Base-by-base conservation (phyloP, 2,888 invertebrate genomes). In the Venusia cambrica region DNA sequence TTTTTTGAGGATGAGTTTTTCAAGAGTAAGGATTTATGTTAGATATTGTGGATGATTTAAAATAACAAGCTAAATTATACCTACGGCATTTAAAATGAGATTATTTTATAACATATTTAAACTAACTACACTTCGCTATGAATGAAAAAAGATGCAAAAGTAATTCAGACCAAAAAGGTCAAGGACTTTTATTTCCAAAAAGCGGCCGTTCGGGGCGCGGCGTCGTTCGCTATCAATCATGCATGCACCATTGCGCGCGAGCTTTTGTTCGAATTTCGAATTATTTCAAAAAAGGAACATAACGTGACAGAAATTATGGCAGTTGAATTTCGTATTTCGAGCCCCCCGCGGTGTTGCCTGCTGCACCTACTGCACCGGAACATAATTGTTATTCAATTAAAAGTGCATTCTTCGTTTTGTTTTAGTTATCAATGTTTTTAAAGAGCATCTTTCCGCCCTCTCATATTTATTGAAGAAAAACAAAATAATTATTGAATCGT, bases 151-250 rank as follows among this genome's bases (percentile, higher is more conserved):
- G 35, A 50, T 46, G 38, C 57, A 55, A 50, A 47, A 59, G 57
- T 55, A 19, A 17, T 28, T 56, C 47, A 51, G 60, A 64, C 45
- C 54, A 38, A 31, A 46, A 65, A 71, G 85, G 84, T 85, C 84
- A 84, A 83, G 79, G 74, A 63, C 71, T 75, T 73, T 64, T 69
- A 31, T 48, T 48, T 64, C 68, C 56, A 57, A 64, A 70, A 70
- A 71, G 72, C 62, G 69, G 69, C 59, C 61, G 75, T 71, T 71
- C 71, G 64, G 49, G 57, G 61, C 57, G 60, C 71, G 67, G 57
- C 73, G 77, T 81, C 81, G 80, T 69, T 70, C 72, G 74, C 83
- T 76, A 85, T 85, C 85, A 83, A 85, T 85, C 85, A 85, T 79
- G 74, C 74, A 80, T 81, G 85, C 84, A 73, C 83, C 84, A 80